Evolutionary conservation across 2,888 invertebrate species (phyloP).

Genomic region (Malachius bipustulatus): DNA sequence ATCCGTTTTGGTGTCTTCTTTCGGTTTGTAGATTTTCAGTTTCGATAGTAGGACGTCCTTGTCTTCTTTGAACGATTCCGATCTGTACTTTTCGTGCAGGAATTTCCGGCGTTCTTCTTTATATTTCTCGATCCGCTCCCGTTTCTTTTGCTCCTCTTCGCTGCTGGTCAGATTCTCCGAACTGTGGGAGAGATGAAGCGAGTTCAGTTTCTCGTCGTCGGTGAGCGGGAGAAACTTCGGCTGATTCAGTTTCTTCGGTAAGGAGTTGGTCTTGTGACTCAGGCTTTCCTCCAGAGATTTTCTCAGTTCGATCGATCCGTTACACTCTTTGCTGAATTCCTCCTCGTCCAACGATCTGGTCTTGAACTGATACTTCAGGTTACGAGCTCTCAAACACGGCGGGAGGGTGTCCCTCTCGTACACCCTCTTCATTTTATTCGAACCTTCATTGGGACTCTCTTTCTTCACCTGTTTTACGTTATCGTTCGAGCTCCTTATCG

Average conservation of each 20-base stretch:
- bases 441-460: slow-evolving; percentile 29
- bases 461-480: slow-evolving; percentile 18
- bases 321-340: slow-evolving; percentile 59
- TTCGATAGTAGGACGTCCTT: slow-evolving; percentile 41
- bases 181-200: slow-evolving; percentile 31
- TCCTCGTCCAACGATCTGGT: slow-evolving; percentile 63
- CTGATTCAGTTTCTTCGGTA: slow-evolving; percentile 44
- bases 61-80: slow-evolving; percentile 61
- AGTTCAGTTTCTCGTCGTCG: slow-evolving; percentile 23
- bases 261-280: slow-evolving; percentile 38
- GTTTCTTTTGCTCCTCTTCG: slow-evolving; percentile 41
- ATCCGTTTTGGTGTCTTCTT: slow-evolving; percentile 21
- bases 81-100: slow-evolving; percentile 64
- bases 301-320: slow-evolving; percentile 36
- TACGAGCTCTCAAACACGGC: slow-evolving; percentile 49
- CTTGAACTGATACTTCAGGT: slow-evolving; percentile 49
- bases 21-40: slow-evolving; percentile 34
- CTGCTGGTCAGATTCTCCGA: slow-evolving; percentile 24
- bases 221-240: slow-evolving; percentile 43
- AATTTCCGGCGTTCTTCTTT: slow-evolving; percentile 82
- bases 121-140: slow-evolving; percentile 80
- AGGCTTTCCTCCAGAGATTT: slow-evolving; percentile 45
- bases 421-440: slow-evolving; percentile 9
- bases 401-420: slow-evolving; percentile 39
- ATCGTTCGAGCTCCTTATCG: background rate